Evolutionary conservation across 2,888 invertebrate genomes (phyloP).

Genomic region (Girardia tigrina): DNA sequence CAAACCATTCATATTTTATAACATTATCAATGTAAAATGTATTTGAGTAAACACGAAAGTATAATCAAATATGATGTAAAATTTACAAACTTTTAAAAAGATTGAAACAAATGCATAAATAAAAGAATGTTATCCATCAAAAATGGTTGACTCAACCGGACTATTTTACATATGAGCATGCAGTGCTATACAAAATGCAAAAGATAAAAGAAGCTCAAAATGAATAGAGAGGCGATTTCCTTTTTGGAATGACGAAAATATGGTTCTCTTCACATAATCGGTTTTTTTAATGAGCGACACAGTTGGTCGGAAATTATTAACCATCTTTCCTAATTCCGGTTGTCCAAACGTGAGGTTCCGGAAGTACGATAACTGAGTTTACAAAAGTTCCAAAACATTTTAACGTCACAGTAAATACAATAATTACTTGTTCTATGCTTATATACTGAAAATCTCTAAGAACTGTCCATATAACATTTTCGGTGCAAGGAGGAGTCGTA

Average conservation of each 20-base stretch:
- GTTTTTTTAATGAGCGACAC: neutral
- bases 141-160: no score
- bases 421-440: neutral
- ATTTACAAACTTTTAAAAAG: no score
- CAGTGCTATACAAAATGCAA: no score
- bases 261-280: neutral
- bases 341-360: neutral
- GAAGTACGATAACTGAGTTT: neutral
- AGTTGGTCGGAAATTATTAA: conserved; percentile 25
- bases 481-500: neutral
- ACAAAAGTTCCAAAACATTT: neutral
- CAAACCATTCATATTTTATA: no score
- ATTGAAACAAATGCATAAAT: no score
- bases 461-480: neutral
- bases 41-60: no score
- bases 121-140: no score
- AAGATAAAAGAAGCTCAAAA: no score
- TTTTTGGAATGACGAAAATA: neutral
- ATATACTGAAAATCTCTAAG: neutral
- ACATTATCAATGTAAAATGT: no score
- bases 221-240: no score
- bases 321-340: neutral
- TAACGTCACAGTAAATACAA: neutral
- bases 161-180: no score
- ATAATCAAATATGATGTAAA: no score